Base-by-base conservation (phyloP, 1,140 invertebrate species). In the Liolophura sinensis region DNA sequence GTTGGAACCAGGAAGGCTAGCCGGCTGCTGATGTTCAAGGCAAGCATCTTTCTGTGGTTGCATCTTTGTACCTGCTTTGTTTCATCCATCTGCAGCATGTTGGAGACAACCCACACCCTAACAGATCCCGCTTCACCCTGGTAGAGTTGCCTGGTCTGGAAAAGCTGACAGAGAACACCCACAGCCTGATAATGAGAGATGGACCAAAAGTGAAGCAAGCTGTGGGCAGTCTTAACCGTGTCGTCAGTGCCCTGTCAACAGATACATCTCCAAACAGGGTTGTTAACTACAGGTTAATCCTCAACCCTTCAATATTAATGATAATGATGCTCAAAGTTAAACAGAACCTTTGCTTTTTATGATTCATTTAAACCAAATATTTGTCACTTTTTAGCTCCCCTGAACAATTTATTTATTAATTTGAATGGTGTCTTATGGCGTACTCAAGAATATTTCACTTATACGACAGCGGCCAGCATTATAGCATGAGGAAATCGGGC, bases 141-240 rank as follows among this genome's bases (percentile, higher is more conserved):
- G 76, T 81, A 40, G 74, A 80, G 59, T 40, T 81, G 51, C 80
- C 81, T n/a, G 79, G 79, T 24, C 52, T 78, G 40, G 81, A 83
- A 65, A 80, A 80, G 57, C 67, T 82, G 5, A 62, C 59, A 16
- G 64, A 64, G 0, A 72, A 74, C 46, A 64, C 75, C 62, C 68
- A 74, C 0, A 64, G 65, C 15, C 22, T 78, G 1, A 61, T 74
- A 25, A 73, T 75, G 15, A 63, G 74, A 60, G 77, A 81, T 64
- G 75, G 77, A 14, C 67, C 74, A 27, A 64, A 60, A 31, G 66
- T 79, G 20, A 81, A 72, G 65, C 73, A 75, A 60, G 75, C 70
- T 49, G 70, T 82, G 5, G 59, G 71, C 20, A 70, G 73, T 20
- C 66, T 83, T 0, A 74, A 73, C 51, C 64, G 73, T 22, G 69